Evolutionary conservation across 2,888 invertebrate genomes (phyloP).

Genomic region (Spisula subtruncata): DNA sequence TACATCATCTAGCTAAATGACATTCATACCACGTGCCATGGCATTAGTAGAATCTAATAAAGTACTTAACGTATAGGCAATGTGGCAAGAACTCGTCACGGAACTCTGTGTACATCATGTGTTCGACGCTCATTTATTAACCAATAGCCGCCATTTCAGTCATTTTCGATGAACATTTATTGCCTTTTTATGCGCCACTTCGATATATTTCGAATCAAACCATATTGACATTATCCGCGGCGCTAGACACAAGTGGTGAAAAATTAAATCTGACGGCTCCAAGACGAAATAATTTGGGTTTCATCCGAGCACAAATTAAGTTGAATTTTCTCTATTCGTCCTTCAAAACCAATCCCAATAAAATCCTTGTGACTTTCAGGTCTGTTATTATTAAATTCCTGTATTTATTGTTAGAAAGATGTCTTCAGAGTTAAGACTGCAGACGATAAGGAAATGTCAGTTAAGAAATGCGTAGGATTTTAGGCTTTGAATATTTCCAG

Average conservation of each 20-base stretch:
- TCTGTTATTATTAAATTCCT: not conserved
- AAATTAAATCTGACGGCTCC: constrained; percentile 22
- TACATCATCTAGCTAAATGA: not conserved
- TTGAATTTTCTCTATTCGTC: constrained; percentile 13
- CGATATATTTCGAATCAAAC: constrained; percentile 37
- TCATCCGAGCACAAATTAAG: not conserved
- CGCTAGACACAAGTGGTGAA: constrained; percentile 1
- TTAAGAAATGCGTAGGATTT: not conserved
- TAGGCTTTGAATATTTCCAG: no score
- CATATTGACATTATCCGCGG: constrained; percentile 34
- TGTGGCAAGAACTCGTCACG: constrained; percentile 17
- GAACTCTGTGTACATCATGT: constrained; percentile 12
- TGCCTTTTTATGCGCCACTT: constrained; percentile 37
- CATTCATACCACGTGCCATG: constrained; percentile 26
- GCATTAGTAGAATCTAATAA: constrained; percentile 37
- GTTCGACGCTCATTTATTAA: constrained; percentile 34
- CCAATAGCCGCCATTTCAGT: constrained; percentile 42
- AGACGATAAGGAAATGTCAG: not conserved
- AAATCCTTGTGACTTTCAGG: not conserved
- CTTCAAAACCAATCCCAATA: constrained; percentile 12
- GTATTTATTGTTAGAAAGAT: not conserved
- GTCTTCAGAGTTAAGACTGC: not conserved
- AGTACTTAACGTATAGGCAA: constrained; percentile 28
- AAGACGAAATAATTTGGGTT: constrained; percentile 31
- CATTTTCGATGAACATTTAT: constrained; percentile 41